These are phyloP conservation scores for Lathamus discolor DNA, from an alignment of 2,113 vertebrate species.

Conservation along the genomic window DNA sequence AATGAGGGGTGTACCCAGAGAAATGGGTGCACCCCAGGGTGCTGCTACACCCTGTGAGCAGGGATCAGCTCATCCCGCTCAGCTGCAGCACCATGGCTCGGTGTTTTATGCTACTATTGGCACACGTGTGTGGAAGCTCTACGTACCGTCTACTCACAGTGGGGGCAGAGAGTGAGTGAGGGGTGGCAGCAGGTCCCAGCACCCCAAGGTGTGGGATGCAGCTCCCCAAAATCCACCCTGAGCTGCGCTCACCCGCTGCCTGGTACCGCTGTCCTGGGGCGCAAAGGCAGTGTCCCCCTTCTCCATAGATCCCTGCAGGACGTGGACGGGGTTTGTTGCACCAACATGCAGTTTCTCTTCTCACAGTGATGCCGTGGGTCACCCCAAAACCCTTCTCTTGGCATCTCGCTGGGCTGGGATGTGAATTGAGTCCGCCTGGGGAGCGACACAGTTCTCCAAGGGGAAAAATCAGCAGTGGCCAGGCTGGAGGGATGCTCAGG, in stretches of 20 bases:
- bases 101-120: not conserved
- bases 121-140: slow-evolving; percentile 11
- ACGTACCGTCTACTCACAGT: not conserved
- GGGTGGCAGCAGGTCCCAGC: not conserved
- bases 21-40: not conserved
- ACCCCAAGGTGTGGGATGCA: accelerated
- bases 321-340: not conserved
- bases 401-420: accelerated
- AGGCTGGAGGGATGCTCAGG: accelerated
- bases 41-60: not conserved
- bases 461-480: accelerated
- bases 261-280: not conserved
- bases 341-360: accelerated
- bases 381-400: not conserved
- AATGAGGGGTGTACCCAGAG: not conserved
- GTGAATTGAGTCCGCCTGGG: not conserved
- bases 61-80: not conserved
- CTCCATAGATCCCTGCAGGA: not conserved
- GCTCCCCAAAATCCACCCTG: not conserved
- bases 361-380: accelerated
- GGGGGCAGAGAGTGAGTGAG: not conserved
- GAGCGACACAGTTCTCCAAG: accelerated
- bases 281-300: not conserved
- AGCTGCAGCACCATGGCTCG: accelerated
- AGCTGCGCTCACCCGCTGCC: not conserved